Evolutionary conservation across 1,140 invertebrate genomes (phyloP).

Genomic region (Bombus impatiens): DNA sequence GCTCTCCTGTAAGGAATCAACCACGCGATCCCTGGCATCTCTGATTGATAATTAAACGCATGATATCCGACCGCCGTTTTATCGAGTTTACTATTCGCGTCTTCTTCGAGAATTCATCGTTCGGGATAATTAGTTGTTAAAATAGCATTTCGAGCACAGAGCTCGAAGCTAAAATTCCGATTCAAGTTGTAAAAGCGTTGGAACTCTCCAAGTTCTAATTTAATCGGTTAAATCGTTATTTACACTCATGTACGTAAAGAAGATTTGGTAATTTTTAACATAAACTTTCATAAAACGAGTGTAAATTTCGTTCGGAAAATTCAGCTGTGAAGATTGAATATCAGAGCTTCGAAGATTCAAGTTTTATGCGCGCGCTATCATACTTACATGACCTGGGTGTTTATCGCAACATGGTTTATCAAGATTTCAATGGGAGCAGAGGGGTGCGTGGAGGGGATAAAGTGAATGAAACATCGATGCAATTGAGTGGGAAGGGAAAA

Average conservation of each 20-base stretch:
- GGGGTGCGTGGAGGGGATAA: too few species aligned
- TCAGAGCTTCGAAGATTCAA: background rate
- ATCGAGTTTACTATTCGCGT: constrained; percentile 3
- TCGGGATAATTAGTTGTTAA: background rate
- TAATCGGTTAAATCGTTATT: background rate
- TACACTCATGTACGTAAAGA: background rate
- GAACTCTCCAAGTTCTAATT: background rate
- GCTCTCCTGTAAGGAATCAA: constrained; percentile 42
- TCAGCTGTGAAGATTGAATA: background rate
- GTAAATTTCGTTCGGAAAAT: background rate
- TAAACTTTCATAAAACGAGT: background rate
- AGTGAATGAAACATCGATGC: background rate
- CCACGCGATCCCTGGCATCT: constrained; percentile 68
- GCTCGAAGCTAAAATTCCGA: background rate
- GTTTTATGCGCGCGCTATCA: background rate
- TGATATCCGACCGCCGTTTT: constrained; percentile 63
- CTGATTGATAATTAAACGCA: constrained; percentile 74
- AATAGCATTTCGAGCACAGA: background rate
- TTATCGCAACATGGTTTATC: background rate
- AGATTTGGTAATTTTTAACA: background rate
- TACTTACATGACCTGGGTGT: background rate
- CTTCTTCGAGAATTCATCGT: background rate
- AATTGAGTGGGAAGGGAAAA: constrained; percentile 7
- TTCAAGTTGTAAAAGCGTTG: background rate
- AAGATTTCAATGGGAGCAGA: background rate